Conservation (phyloP, 1,140 invertebrate genomes). For the Drosophila prosaltans region DNA sequence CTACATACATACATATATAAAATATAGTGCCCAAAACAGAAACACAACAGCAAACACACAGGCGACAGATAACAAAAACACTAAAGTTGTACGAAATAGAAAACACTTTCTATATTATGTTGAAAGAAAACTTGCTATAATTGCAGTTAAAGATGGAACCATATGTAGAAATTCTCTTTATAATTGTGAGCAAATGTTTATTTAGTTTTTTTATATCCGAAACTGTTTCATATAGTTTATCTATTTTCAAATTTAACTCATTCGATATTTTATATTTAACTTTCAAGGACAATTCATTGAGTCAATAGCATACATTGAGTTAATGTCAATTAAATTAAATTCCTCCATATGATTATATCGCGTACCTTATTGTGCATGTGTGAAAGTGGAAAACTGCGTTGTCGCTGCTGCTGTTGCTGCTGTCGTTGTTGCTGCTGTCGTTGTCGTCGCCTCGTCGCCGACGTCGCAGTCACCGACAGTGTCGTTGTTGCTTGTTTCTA, state of each 20-base stretch:
- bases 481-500: slow-evolving; percentile 51
- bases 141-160: not conserved
- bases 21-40: slow-evolving; percentile 64
- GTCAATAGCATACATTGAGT: too few relatives aligned
- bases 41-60: slow-evolving; percentile 36
- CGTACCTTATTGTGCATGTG: slow-evolving; percentile 18
- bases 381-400: slow-evolving; percentile 42
- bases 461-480: too few relatives aligned
- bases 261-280: too few relatives aligned
- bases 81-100: slow-evolving; percentile 33
- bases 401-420: too few relatives aligned
- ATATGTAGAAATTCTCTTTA: too few relatives aligned
- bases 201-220: too few relatives aligned
- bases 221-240: too few relatives aligned
- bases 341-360: slow-evolving; percentile 2
- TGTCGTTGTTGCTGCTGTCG: too few relatives aligned
- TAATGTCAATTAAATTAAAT: not conserved
- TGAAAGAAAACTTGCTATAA: not conserved
- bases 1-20: slow-evolving; percentile 32
- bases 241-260: too few relatives aligned
- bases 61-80: not conserved
- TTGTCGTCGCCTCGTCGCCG: too few relatives aligned
- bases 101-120: not conserved
- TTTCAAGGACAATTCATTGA: too few relatives aligned
- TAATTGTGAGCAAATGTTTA: too few relatives aligned